These are phyloP conservation scores for Drosophila ustulata DNA, from an alignment of 2,888 invertebrate species.

Conservation along the genomic window DNA sequence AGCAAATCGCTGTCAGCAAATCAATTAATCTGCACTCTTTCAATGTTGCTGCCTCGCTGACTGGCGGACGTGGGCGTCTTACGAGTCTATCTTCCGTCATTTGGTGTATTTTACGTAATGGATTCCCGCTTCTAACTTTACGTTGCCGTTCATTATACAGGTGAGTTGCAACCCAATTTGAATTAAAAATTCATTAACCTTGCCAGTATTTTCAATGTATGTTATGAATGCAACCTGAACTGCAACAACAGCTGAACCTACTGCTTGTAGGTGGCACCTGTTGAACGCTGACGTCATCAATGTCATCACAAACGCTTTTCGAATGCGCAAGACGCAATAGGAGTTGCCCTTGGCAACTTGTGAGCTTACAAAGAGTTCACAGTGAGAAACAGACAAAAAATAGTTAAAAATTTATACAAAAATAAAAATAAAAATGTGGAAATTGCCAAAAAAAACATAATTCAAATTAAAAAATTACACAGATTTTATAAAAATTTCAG, in stretches of 20 bases:
- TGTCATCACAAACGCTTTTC: neutral
- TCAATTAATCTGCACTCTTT: constrained; percentile 36
- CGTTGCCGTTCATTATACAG: neutral
- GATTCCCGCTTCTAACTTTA: too few relatives aligned
- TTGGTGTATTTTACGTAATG: neutral
- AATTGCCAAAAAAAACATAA: too few relatives aligned
- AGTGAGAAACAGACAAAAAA: too few relatives aligned
- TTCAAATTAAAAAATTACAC: too few relatives aligned
- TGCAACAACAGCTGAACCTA: neutral
- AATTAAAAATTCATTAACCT: neutral
- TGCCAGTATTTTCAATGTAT: too few relatives aligned
- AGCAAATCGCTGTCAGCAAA: constrained; percentile 31
- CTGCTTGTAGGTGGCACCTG: neutral
- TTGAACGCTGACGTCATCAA: neutral
- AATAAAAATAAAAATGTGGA: too few relatives aligned
- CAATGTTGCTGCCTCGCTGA: neutral
- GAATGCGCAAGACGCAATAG: neutral
- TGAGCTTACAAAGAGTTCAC: constrained; percentile 13
- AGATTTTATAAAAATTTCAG: too few relatives aligned
- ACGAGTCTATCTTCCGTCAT: too few relatives aligned
- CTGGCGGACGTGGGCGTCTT: constrained; percentile 14
- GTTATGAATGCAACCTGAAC: neutral
- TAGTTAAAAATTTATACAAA: too few relatives aligned
- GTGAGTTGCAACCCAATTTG: constrained; percentile 2
- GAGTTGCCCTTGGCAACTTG: constrained; percentile 41